Conservation (phyloP, 2,113 vertebrate genomes). For the Pseudonaja textilis region DNA sequence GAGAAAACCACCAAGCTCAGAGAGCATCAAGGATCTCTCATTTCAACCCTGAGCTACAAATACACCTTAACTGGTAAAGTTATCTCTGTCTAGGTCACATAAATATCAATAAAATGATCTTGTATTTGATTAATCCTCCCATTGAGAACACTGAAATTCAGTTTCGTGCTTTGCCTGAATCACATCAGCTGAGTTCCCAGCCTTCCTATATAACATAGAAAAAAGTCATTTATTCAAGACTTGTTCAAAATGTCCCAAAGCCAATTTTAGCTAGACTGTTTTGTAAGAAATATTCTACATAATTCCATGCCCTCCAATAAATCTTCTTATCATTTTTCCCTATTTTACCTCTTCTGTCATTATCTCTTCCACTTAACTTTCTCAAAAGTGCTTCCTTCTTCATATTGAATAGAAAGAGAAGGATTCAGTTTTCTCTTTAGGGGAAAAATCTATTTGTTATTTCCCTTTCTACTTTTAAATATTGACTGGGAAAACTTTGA, state of each 20-base stretch:
- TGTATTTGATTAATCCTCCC: background rate
- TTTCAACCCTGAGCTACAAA: too few species aligned
- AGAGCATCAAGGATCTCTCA: too few species aligned
- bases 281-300: conserved; percentile 3
- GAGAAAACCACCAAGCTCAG: too few species aligned
- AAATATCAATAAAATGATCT: background rate
- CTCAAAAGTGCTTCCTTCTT: conserved; percentile 8
- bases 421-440: background rate
- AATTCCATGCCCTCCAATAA: background rate
- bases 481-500: background rate
- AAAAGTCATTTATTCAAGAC: background rate
- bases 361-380: background rate
- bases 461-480: background rate
- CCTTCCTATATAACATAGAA: background rate
- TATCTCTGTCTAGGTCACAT: background rate
- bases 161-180: background rate
- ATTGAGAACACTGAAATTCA: background rate
- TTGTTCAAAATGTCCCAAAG: background rate
- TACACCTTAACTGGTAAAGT: background rate
- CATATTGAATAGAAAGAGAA: background rate
- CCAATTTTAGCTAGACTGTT: conserved; percentile 11
- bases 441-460: background rate
- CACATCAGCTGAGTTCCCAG: too few species aligned
- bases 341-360: background rate
- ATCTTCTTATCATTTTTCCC: background rate